Evolutionary conservation across 2,888 invertebrate species (phyloP), one percentile per base, ranked within the genome.

Genomic region (Augochlorella aurata): DNA sequence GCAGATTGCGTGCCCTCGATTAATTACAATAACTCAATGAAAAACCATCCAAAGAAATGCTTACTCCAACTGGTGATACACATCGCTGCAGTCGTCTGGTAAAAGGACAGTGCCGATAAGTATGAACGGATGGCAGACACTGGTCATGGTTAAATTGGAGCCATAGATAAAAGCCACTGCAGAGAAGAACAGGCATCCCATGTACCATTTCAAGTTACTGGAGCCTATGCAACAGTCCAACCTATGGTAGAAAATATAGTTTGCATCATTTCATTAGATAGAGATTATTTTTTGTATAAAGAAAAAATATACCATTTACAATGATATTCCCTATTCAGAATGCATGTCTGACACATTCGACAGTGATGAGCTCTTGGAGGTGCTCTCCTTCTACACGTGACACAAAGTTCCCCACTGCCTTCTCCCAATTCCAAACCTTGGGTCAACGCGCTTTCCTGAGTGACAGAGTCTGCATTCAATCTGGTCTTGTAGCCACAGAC

Each of bases 21-120:
- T 45, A 74, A 73, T 21, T 52, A 49, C 24, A 1, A 12, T 5
- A 5, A 1, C 21, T 44, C 47, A 76, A 45, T 12, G 38, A 12
- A 45, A 58, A 58, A 61, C 61, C 18, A 0, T 16, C 10, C 24
- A n/a, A 58, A 61, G 45, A 81, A 47, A 81, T 82, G 95, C 96
- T 95, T 94, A 97, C 97, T 96, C 95, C 89, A 96, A 96, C 89
- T 97, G 96, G 92, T 95, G 96, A 93, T 97, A 98, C 0, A 97
- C 97, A 93, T 97, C 97, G 84, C 96, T 96, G 93, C 98, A 98
- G 92, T 98, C 97, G 91, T 97, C 96, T 2, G 98, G 98, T 87
- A 98, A 92, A 52, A 98, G 94, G 86, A 98, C 94, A 72, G 95
- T 94, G 71, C 95, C 96, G 89, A 95, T 95, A 61, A 96, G 94